Conservation (phyloP, 2,113 vertebrate species). For the Chamaea fasciata region DNA sequence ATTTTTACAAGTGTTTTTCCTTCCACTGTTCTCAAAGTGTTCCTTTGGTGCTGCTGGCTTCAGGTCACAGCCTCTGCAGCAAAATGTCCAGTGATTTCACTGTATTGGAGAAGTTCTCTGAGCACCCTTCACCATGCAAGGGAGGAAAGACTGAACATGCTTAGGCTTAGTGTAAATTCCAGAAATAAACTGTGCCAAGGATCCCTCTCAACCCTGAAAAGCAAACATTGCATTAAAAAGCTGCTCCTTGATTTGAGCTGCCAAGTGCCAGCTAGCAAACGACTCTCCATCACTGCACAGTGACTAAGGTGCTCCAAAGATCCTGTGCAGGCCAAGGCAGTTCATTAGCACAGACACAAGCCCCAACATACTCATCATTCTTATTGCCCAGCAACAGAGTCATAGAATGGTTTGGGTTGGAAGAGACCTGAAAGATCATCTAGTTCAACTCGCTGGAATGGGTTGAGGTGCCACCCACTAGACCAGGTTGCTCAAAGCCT, state of each 20-base stretch:
- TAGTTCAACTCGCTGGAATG: background rate
- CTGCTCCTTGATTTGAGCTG: background rate
- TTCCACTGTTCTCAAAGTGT: background rate
- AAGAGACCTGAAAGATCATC: background rate
- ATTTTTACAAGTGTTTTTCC: slow-evolving; percentile 27
- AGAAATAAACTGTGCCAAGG: background rate
- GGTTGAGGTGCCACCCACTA: background rate
- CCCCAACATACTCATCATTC: background rate
- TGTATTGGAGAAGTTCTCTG: background rate
- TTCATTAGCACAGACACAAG: background rate
- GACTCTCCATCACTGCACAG: background rate
- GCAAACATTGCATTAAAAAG: background rate
- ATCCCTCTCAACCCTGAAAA: background rate
- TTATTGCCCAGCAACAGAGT: background rate
- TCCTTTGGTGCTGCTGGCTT: background rate
- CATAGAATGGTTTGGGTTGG: background rate
- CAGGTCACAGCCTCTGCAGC: background rate
- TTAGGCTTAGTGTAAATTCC: background rate
- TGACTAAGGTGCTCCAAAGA: accelerated
- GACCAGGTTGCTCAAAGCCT: background rate
- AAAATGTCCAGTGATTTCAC: background rate
- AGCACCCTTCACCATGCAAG: background rate
- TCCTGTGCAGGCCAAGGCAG: background rate
- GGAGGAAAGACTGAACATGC: background rate
- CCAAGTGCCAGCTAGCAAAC: background rate